Base-by-base conservation (phyloP, 2,797 vertebrate species). In the Manis javanica region DNA sequence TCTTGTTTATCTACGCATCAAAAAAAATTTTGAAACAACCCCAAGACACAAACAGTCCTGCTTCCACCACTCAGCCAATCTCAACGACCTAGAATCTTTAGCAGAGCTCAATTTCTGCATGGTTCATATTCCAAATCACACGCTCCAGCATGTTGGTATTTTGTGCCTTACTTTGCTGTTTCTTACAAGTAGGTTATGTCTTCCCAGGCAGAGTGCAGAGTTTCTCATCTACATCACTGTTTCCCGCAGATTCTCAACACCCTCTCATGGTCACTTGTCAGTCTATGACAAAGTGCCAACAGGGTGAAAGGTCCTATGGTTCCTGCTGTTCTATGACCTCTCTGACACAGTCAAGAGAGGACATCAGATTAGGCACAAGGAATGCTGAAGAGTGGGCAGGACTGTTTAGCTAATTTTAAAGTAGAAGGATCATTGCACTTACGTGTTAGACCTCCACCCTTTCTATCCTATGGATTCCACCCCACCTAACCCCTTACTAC, bases 1-100 rank as follows among this genome's bases (percentile, higher is more conserved):
- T 26, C 83, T 84, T 82, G 6, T 51, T 96, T 96, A 64, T n/a
- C 72, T 64, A 94, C 57, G 72, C 53, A 87, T 75, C 11, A 53
- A 84, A 69, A 79, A 26, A 42, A 7, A 55, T 34, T 81, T 71
- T 42, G 46, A 12, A 82, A 71, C 63, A 78, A 42, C 66, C 18
- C 68, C 31, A 77, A 75, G 68, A 71, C 34, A 4, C 53, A 59
- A 13, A 53, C n/a, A 42, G 18, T 26, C 23, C 34, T 72, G 42
- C 23, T 74, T 71, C 46, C 24, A 75, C 59, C 39, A 34, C 78
- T 29, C 46, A 59, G 63, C 72, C 24, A n/a, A 0, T 82, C 57
- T 90, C 24, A 37, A 9, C 39, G 37, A 71, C 31, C 23, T 49
- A 24, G 91, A 66, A 63, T 46, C 57, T 29, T 46, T 6, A 23